Percentiles rank a stretch among this genome's conserved stretches.
Evolutionary conservation across 2,797 vertebrate species (phyloP).

Genomic region (Silurus lanzhouensis): DNA sequence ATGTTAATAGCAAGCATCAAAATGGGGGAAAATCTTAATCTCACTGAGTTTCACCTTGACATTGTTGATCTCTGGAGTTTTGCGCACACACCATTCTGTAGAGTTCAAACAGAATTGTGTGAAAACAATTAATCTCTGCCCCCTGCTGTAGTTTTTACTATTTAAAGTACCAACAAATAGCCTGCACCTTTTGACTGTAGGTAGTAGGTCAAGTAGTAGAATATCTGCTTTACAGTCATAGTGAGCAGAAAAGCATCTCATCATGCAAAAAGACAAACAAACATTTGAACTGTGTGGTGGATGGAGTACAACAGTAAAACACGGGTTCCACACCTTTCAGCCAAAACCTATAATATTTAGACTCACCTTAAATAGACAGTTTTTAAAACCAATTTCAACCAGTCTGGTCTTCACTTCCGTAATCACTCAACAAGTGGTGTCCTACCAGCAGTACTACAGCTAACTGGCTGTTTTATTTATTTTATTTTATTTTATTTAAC

Average conservation of each 20-base stretch:
- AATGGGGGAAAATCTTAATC: background rate
- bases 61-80: background rate
- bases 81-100: no score
- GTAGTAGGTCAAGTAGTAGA: no score
- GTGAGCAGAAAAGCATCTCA: background rate
- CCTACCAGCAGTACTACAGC: no score
- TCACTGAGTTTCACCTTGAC: background rate
- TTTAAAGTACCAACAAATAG: no score
- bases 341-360: background rate
- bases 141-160: no score
- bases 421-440: background rate
- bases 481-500: no score
- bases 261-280: background rate
- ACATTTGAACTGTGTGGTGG: background rate
- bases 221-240: no score
- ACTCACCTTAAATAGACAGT: background rate
- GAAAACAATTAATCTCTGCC: no score
- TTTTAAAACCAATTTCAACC: background rate
- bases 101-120: no score
- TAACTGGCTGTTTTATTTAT: no score
- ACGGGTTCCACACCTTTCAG: background rate
- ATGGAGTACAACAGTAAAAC: background rate
- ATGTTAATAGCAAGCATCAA: background rate
- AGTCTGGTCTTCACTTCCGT: background rate
- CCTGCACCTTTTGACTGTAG: no score